A percentile compares a stretch with the other conserved stretches of the same genome.
Conservation (phyloP, 92 coral and sea anemone species). For the Phenganax marumi region DNA sequence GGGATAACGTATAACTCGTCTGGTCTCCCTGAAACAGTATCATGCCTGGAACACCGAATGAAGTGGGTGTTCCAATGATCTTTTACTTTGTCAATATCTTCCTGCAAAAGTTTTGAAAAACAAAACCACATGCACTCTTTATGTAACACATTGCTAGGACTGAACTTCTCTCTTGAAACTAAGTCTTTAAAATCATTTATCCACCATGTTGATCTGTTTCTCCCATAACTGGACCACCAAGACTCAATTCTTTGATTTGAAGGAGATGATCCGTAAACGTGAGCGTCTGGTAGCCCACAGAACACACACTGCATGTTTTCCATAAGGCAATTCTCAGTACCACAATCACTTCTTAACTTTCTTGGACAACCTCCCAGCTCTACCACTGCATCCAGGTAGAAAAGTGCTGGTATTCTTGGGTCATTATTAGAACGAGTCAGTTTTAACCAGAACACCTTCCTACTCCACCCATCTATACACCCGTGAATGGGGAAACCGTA, state of each 20-base stretch:
- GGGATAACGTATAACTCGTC: conserved; percentile 50
- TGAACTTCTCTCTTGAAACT: not conserved
- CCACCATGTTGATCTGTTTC: not conserved
- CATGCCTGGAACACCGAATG: conserved; percentile 48
- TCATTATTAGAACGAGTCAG: conserved; percentile 54
- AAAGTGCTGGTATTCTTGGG: conserved; percentile 50
- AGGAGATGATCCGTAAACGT: conserved; percentile 8
- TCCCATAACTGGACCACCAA: not conserved
- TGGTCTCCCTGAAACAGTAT: conserved; percentile 57
- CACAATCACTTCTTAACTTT: conserved; percentile 28
- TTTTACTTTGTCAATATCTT: conserved; percentile 37
- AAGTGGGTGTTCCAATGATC: conserved; percentile 60
- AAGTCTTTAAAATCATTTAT: not conserved
- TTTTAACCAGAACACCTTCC: conserved; percentile 58
- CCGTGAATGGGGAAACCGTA: no score
- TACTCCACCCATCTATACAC: conserved; percentile 63
- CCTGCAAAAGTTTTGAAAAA: not conserved
- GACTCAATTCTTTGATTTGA: not conserved
- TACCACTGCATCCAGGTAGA: conserved; percentile 46
- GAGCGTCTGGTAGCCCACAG: not conserved
- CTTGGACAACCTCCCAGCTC: conserved; percentile 9
- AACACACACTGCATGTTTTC: conserved; percentile 23
- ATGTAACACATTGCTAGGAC: not conserved
- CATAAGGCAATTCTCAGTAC: conserved; percentile 32
- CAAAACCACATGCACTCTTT: conserved; percentile 3